A percentile compares a stretch with the other conserved stretches of the same genome.
Evolutionary conservation across 2,113 vertebrate genomes (phyloP).

Genomic region (Dermatemys mawii): DNA sequence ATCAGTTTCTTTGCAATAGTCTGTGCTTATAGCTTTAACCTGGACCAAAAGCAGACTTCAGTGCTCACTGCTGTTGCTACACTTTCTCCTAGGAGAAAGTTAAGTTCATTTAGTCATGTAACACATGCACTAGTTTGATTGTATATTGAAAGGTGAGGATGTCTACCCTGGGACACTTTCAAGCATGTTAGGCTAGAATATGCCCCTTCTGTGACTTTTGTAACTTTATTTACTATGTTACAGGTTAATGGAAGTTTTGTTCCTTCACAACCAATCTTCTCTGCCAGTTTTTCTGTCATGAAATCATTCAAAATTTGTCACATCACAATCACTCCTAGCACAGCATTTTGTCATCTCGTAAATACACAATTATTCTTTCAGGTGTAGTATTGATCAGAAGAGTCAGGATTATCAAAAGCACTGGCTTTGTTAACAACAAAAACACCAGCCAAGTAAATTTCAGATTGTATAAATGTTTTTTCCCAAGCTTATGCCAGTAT

Average conservation of each 20-base stretch:
- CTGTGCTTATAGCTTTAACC: slow-evolving; percentile 72
- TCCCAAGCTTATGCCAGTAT: background rate
- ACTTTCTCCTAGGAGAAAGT: slow-evolving; percentile 73
- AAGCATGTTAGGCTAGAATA: slow-evolving; percentile 59
- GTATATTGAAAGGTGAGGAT: slow-evolving; percentile 69
- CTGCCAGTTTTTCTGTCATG: background rate
- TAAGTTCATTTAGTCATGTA: slow-evolving; percentile 73
- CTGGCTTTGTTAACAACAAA: background rate
- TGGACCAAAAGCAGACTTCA: slow-evolving; percentile 63
- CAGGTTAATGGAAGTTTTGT: background rate
- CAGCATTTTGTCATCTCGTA: background rate
- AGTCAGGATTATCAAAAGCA: background rate
- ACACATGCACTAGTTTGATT: slow-evolving; percentile 60
- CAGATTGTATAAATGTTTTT: background rate
- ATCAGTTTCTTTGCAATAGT: slow-evolving; percentile 59
- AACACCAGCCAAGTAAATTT: background rate
- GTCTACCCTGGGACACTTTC: slow-evolving; percentile 67
- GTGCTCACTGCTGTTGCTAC: slow-evolving; percentile 66
- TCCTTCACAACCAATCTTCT: background rate
- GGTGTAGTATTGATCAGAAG: background rate
- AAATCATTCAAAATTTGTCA: background rate
- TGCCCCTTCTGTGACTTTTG: background rate
- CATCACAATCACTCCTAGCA: background rate
- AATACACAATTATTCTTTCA: background rate
- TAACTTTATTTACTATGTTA: background rate